Base-by-base conservation (phyloP, 2,888 invertebrate genomes). In the Agrochola lota region DNA sequence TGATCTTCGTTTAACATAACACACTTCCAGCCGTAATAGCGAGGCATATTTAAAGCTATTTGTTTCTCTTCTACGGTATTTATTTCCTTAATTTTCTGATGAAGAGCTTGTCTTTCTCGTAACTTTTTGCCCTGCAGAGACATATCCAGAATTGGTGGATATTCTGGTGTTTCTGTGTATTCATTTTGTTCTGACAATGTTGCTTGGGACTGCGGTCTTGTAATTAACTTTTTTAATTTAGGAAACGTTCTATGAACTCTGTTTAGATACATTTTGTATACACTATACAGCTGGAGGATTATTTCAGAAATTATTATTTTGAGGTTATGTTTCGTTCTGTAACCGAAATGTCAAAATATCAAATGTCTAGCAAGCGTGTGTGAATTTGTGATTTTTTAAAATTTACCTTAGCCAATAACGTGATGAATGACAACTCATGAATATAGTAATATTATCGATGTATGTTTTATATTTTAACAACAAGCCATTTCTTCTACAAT, bases 51-150 rank as follows among this genome's bases (percentile, higher is more conserved):
- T 43, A 99, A 90, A 87, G 98, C 98, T 72, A 98, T 97, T 88
- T 98, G 97, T 91, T 99, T 99, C 92, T 98, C 98, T 95, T 99
- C 99, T 0, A 98, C 97, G 0, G 98, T 98, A 77, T 97, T 97
- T 20, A 98, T 89, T 1, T 96, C 93, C 91, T 97, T 97, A 23
- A 99, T 97, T 90, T 97, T 96, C 26, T 98, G 96, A 88, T 97
- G 95, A 93, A 97, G 94, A 3, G 90, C 85, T 83, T 97, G 91
- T 0, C 95, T 93, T 77, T 95, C 92, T 64, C 97, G 96, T 88
- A 94, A 92, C 78, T 95, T 95, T 78, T 91, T 95, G 12, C 97
- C 97, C 87, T 95, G 91, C 20, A 90, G 93, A 0, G 97, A 97
- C 12, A 96, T 81, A 90, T 98, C 98, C 79, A 97, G 80, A 88